Evolutionary conservation across 2,797 vertebrate genomes (phyloP).

Genomic region (Peromyscus nudipes): DNA sequence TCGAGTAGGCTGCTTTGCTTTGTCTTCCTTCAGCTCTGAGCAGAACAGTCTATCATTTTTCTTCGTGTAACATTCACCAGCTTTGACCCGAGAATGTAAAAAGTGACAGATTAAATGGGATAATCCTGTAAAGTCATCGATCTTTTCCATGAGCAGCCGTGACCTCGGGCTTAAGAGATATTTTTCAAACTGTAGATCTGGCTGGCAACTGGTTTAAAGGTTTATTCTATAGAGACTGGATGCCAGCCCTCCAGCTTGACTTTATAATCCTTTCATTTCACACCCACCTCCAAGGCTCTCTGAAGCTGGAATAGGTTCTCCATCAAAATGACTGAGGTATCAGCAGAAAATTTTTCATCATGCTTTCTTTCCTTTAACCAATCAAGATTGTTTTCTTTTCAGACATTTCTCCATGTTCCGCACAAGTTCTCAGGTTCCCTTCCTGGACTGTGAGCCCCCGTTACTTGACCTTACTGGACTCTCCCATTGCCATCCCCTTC

Average conservation of each 20-base stretch:
- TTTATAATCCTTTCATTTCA: background rate
- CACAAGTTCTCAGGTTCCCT: background rate
- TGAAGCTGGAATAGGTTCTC: background rate
- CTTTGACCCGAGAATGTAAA: conserved; percentile 69
- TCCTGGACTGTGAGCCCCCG: too few species aligned
- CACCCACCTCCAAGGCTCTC: background rate
- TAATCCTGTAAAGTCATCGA: conserved; percentile 52
- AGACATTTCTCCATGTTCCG: background rate
- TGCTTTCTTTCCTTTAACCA: background rate
- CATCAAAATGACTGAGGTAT: background rate
- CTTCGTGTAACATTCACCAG: conserved; percentile 40
- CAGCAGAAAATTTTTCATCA: background rate
- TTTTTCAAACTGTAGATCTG: conserved; percentile 70
- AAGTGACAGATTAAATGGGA: conserved; percentile 69
- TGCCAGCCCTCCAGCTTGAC: background rate
- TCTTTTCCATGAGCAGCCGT: conserved; percentile 62
- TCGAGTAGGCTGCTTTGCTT: background rate
- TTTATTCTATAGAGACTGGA: background rate
- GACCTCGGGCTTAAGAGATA: conserved; percentile 34
- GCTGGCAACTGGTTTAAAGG: background rate
- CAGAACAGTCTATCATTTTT: conserved; percentile 55
- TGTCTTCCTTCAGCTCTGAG: background rate
- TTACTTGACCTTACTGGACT: background rate
- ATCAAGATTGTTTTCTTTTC: background rate
- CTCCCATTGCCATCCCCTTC: background rate